phyloP scores from a whole-genome alignment of 1,140 invertebrate species.

The Pteromalus puparum region DNA sequence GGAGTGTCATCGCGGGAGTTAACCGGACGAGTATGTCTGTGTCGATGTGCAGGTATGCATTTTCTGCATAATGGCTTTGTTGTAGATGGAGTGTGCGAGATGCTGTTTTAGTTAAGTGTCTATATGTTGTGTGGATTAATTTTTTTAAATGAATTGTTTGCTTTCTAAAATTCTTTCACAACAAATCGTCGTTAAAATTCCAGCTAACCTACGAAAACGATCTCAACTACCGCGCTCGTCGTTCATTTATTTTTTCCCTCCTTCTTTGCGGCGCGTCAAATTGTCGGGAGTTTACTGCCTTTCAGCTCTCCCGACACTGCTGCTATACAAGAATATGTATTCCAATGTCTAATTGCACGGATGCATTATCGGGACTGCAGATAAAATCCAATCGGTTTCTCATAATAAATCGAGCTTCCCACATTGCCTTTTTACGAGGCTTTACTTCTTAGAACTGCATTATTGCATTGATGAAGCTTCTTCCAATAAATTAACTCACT shows the following conservation, averaged over 20 bases:
- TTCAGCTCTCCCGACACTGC: neutral
- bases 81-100: neutral
- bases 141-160: too few relatives aligned
- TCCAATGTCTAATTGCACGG: constrained; percentile 15
- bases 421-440: neutral
- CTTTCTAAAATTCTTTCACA: neutral
- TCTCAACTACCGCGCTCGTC: neutral
- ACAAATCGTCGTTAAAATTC: neutral
- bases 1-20: constrained; percentile 4
- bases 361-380: neutral
- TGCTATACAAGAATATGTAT: too few relatives aligned
- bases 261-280: neutral
- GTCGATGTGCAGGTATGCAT: too few relatives aligned
- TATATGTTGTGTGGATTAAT: too few relatives aligned
- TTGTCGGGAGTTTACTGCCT: neutral
- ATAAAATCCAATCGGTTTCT: constrained; percentile 29
- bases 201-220: neutral
- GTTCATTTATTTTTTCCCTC: neutral
- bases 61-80: too few relatives aligned
- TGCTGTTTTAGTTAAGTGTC: neutral
- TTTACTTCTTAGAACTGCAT: neutral
- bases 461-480: too few relatives aligned
- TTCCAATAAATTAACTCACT: too few relatives aligned
- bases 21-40: too few relatives aligned
- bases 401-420: constrained; percentile 42